Conservation (phyloP, 2,888 invertebrate genomes). For the Pheosia tremula region DNA sequence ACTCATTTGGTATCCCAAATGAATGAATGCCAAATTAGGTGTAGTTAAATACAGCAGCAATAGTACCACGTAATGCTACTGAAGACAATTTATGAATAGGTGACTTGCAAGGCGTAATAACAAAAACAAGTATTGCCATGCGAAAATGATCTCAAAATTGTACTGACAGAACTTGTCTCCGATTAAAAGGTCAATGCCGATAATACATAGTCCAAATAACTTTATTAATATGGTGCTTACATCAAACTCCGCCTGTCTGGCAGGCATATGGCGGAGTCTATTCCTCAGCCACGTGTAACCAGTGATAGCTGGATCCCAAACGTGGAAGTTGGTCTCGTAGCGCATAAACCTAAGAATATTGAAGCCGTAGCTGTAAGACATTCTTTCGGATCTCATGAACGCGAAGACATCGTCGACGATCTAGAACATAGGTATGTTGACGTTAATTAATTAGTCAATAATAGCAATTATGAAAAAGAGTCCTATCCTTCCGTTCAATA, state of each 20-base stretch:
- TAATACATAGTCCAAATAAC: no score
- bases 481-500: no score
- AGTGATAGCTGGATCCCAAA: slow-evolving; percentile 73
- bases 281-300: slow-evolving; percentile 72
- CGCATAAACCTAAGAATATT: slow-evolving; percentile 67
- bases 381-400: slow-evolving; percentile 64
- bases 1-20: no score
- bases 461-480: not conserved
- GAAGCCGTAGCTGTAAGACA: slow-evolving; percentile 64
- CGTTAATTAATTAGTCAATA: no score
- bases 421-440: slow-evolving; percentile 40
- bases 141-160: no score
- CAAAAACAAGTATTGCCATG: no score
- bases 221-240: slow-evolving; percentile 47
- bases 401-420: slow-evolving; percentile 75
- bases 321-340: slow-evolving; percentile 67
- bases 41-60: no score
- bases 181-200: not conserved
- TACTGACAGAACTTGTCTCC: no score
- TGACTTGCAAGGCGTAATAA: no score
- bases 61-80: no score
- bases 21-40: no score
- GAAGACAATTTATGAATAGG: no score
- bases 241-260: slow-evolving; percentile 63
- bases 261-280: slow-evolving; percentile 65